phyloP scores from a whole-genome alignment of 2,797 vertebrate genomes.

The Erithacus rubecula region DNA sequence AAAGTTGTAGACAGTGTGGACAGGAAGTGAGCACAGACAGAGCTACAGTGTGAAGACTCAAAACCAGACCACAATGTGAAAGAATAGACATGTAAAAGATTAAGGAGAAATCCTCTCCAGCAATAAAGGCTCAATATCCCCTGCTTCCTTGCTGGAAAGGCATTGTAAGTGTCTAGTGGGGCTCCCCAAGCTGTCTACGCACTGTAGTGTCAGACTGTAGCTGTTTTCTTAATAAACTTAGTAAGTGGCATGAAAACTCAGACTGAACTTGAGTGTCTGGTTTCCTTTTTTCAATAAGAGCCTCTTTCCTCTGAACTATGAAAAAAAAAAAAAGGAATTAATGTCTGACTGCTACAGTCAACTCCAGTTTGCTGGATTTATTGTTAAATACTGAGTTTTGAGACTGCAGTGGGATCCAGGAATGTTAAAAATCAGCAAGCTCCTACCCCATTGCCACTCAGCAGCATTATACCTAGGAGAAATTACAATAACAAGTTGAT shows the following conservation, averaged over 20 bases:
- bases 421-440: background rate
- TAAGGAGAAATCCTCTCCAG: background rate
- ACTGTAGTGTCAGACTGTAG: background rate
- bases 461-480: background rate
- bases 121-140: background rate
- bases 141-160: background rate
- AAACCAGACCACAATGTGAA: background rate
- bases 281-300: background rate
- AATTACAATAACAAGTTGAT: background rate
- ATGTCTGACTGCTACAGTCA: background rate
- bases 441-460: background rate
- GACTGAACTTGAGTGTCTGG: background rate
- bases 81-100: background rate
- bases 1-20: background rate
- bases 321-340: background rate
- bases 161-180: background rate
- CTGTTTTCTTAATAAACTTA: constrained; percentile 8
- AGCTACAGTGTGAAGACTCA: background rate
- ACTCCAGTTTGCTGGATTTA: background rate
- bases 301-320: constrained; percentile 2
- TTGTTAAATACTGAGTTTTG: background rate
- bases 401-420: background rate
- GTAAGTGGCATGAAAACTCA: background rate
- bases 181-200: background rate
- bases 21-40: background rate